Percentiles rank a stretch among this genome's conserved stretches.
These are phyloP conservation scores for Nudaria mundana DNA, from an alignment of 2,888 invertebrate genomes.

Conservation along the genomic window DNA sequence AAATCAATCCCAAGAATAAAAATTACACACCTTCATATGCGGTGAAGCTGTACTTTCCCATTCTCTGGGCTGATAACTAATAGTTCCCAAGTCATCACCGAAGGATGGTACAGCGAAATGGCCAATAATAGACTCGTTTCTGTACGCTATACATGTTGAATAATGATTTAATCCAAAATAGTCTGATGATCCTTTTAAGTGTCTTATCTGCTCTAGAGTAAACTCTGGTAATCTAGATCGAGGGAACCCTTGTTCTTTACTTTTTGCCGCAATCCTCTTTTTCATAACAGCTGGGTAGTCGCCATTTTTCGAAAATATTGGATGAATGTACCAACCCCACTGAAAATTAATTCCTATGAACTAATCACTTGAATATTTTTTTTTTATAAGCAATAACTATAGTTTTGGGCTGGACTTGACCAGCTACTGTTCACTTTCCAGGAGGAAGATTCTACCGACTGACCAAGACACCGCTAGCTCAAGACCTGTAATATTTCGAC, in stretches of 20 bases:
- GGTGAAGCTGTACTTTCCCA: slow-evolving; percentile 17
- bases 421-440: too few species aligned
- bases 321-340: slow-evolving; percentile 81
- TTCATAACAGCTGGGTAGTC: slow-evolving; percentile 83
- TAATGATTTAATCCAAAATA: slow-evolving; percentile 88
- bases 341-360: slow-evolving; percentile 41
- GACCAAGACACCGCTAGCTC: too few species aligned
- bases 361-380: too few species aligned
- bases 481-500: too few species aligned
- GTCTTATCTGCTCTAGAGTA: slow-evolving; percentile 79
- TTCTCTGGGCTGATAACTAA: slow-evolving; percentile 17
- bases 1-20: neutral
- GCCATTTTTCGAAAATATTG: slow-evolving; percentile 81
- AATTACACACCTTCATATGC: slow-evolving; percentile 17
- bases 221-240: slow-evolving; percentile 82
- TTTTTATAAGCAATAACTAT: too few species aligned
- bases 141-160: slow-evolving; percentile 66
- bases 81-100: slow-evolving; percentile 35
- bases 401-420: too few species aligned
- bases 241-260: slow-evolving; percentile 77
- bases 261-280: slow-evolving; percentile 75
- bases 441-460: too few species aligned
- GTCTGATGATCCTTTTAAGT: slow-evolving; percentile 81
- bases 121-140: slow-evolving; percentile 37
- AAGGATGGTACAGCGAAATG: slow-evolving; percentile 34